phyloP scores from a whole-genome alignment of 37 sponge, comb jelly and placozoan genomes.

The Mnemiopsis leidyi region DNA sequence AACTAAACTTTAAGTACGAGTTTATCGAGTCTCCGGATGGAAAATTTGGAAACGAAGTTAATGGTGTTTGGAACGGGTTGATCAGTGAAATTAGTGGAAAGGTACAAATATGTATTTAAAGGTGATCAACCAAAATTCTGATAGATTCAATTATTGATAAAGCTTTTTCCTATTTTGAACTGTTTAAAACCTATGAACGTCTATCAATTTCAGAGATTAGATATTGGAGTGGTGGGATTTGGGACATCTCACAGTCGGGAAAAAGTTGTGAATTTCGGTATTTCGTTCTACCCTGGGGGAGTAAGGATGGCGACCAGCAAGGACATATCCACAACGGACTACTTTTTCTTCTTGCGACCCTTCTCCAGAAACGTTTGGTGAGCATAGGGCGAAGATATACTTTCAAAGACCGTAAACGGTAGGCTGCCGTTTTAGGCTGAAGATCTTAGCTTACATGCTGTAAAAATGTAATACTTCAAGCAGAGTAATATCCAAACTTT shows the following conservation, averaged over 20 bases:
- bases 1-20: slow-evolving; percentile 22
- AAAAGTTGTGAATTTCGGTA: background rate
- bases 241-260: slow-evolving; percentile 11
- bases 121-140: too few species aligned
- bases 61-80: background rate
- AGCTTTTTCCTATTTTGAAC: too few species aligned
- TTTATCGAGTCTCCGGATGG: slow-evolving; percentile 7
- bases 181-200: too few species aligned
- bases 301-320: slow-evolving; percentile 25
- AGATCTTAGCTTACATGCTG: too few species aligned
- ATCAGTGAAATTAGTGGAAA: background rate
- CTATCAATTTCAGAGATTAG: background rate
- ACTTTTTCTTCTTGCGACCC: background rate
- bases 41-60: background rate
- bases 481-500: background rate
- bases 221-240: slow-evolving; percentile 6
- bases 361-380: slow-evolving; percentile 7
- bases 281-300: background rate
- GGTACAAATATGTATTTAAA: too few species aligned
- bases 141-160: too few species aligned
- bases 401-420: too few species aligned
- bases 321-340: background rate
- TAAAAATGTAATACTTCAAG: too few species aligned
- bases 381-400: too few species aligned
- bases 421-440: too few species aligned